Percentiles rank a stretch among this genome's conserved stretches.
These are phyloP conservation scores for Rambutsinella grinnellia DNA, from an alignment of 2,888 invertebrate species.

Conservation along the genomic window DNA sequence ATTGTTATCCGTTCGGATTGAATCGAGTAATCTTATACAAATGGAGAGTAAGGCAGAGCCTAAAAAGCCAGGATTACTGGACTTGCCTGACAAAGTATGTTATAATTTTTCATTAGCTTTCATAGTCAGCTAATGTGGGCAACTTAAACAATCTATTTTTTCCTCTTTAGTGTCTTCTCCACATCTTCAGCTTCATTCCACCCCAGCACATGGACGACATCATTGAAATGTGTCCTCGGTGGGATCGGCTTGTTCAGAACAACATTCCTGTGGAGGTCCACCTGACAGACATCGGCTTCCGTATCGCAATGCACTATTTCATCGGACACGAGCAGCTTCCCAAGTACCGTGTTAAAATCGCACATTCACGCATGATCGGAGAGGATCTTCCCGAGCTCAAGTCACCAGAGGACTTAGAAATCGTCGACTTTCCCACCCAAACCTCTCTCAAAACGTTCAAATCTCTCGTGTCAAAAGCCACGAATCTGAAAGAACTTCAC, in stretches of 20 bases:
- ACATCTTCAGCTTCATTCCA: slow-evolving; percentile 31
- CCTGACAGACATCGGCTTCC: slow-evolving; percentile 42
- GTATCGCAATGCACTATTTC: slow-evolving; percentile 28
- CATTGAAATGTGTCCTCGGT: slow-evolving; percentile 13
- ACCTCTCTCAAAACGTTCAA: slow-evolving; percentile 14
- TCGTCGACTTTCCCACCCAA: slow-evolving; percentile 21
- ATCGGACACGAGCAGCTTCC: slow-evolving; percentile 6
- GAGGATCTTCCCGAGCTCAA: slow-evolving; percentile 36
- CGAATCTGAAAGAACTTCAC: slow-evolving; percentile 28
- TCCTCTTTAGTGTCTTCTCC: slow-evolving; percentile 20
- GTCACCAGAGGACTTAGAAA: slow-evolving; percentile 20
- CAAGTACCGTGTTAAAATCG: slow-evolving; percentile 19
- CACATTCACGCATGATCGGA: slow-evolving; percentile 33
- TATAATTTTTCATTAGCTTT: no score
- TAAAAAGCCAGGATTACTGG: background rate
- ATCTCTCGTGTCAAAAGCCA: slow-evolving; percentile 5
- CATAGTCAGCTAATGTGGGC: no score
- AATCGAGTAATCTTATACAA: no score
- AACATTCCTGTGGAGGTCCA: slow-evolving; percentile 32
- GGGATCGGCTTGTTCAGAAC: slow-evolving; percentile 28
- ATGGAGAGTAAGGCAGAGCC: no score
- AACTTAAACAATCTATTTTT: background rate
- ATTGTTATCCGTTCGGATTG: no score
- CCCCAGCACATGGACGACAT: slow-evolving; percentile 29
- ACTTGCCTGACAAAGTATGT: slow-evolving; percentile 29